A percentile compares a stretch with the other conserved stretches of the same genome.
Evolutionary conservation across 2,113 vertebrate species (phyloP).

Genomic region (Daphoenositta chrysoptera): DNA sequence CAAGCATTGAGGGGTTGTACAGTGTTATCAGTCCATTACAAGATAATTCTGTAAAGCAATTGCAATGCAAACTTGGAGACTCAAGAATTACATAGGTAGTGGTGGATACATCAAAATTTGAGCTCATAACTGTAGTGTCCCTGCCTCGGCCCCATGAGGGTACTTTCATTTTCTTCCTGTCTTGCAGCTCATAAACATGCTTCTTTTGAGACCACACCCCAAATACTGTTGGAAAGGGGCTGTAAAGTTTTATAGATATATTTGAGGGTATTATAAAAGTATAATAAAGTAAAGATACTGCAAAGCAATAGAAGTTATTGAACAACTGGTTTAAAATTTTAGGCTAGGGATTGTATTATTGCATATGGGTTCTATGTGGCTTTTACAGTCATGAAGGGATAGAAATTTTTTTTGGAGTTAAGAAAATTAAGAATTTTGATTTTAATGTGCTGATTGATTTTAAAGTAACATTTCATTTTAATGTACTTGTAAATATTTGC

Average conservation of each 20-base stretch:
- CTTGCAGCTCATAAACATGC: constrained; percentile 68
- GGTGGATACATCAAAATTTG: constrained; percentile 18
- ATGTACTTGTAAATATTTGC: background rate
- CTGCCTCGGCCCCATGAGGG: constrained; percentile 45
- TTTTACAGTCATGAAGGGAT: background rate
- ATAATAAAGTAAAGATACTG: constrained; percentile 72
- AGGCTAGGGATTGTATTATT: constrained; percentile 10
- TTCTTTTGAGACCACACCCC: constrained; percentile 69
- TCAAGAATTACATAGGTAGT: background rate
- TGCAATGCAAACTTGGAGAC: background rate
- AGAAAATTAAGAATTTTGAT: background rate
- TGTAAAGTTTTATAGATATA: constrained; percentile 73
- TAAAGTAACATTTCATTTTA: background rate
- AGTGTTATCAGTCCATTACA: background rate
- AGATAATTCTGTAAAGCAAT: background rate
- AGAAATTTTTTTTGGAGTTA: background rate
- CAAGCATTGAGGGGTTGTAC: background rate
- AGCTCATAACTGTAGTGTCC: background rate
- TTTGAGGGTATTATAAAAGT: constrained; percentile 62
- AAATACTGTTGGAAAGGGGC: constrained; percentile 65
- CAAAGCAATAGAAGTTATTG: constrained; percentile 65
- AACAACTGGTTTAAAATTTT: constrained; percentile 68
- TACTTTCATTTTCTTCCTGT: constrained; percentile 69
- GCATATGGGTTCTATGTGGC: constrained; percentile 5
- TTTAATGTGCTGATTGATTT: background rate